phyloP scores from a whole-genome alignment of 2,888 invertebrate genomes.

The Hyles lineata region DNA sequence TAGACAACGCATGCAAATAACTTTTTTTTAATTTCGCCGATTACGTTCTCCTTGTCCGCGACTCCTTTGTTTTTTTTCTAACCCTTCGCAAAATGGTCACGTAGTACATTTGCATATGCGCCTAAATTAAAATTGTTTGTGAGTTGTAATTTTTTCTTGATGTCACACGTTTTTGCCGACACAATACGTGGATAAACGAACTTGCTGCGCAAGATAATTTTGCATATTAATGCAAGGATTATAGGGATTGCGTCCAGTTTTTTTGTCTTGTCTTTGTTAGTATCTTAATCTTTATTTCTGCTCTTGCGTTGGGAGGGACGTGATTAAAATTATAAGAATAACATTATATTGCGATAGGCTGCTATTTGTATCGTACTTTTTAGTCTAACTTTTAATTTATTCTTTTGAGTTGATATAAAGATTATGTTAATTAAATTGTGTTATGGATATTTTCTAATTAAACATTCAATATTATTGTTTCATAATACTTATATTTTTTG shows the following conservation, averaged over 20 bases:
- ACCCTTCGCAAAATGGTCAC: constrained; percentile 82
- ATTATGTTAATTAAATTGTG: neutral
- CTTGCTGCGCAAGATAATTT: constrained; percentile 61
- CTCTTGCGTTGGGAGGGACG: constrained; percentile 3
- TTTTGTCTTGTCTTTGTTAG: constrained; percentile 48
- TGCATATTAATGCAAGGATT: constrained; percentile 66
- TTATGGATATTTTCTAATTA: too few relatives aligned
- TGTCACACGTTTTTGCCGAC: constrained; percentile 79
- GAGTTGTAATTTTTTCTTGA: constrained; percentile 70
- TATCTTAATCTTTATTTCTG: constrained; percentile 43
- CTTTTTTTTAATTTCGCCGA: constrained; percentile 74
- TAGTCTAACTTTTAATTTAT: neutral
- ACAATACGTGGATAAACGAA: constrained; percentile 65
- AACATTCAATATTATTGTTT: too few relatives aligned
- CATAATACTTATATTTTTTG: too few relatives aligned
- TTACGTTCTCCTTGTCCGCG: constrained; percentile 73
- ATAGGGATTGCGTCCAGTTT: constrained; percentile 54
- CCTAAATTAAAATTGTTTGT: constrained; percentile 73
- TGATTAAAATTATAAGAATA: constrained; percentile 11
- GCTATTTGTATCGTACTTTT: neutral
- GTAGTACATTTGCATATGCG: constrained; percentile 80
- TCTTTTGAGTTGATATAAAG: neutral
- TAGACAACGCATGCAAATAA: constrained; percentile 75
- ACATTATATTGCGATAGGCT: neutral
- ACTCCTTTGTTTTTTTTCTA: constrained; percentile 74